These are phyloP conservation scores for Pelosia muscerda DNA, from an alignment of 2,888 invertebrate genomes.

Conservation along the genomic window DNA sequence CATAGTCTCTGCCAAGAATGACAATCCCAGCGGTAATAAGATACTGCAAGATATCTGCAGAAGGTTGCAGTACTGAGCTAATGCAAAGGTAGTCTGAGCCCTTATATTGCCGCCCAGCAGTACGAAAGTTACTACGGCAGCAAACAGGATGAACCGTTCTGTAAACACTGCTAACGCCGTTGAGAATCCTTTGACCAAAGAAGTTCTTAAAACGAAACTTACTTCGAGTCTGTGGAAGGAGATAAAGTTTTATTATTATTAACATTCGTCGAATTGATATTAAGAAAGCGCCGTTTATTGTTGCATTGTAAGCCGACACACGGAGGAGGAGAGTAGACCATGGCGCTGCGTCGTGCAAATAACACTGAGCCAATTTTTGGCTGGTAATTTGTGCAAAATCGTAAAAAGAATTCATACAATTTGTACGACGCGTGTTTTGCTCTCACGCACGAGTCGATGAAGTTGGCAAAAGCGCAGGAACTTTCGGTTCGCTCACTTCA, in stretches of 20 bases:
- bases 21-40: conserved; percentile 87
- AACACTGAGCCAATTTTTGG: no score
- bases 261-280: background rate
- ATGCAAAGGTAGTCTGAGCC: conserved; percentile 90
- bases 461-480: no score
- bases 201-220: conserved; percentile 87
- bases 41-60: conserved; percentile 89
- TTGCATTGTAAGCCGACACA: no score
- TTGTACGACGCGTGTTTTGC: no score
- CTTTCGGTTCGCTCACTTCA: no score
- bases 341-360: no score
- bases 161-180: conserved; percentile 92
- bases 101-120: conserved; percentile 87
- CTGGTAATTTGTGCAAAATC: no score
- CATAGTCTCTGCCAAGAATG: conserved; percentile 88
- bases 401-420: no score
- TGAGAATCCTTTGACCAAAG: conserved; percentile 89
- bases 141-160: conserved; percentile 93
- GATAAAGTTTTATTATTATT: conserved; percentile 1
- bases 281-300: no score
- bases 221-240: conserved; percentile 88
- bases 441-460: no score
- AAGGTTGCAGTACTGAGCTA: conserved; percentile 92
- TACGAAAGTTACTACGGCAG: conserved; percentile 92
- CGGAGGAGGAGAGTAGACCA: no score